A percentile compares a stretch with the other conserved stretches of the same genome.
Conservation (phyloP, 2,797 vertebrate species). For the Onychomys leucogaster region DNA sequence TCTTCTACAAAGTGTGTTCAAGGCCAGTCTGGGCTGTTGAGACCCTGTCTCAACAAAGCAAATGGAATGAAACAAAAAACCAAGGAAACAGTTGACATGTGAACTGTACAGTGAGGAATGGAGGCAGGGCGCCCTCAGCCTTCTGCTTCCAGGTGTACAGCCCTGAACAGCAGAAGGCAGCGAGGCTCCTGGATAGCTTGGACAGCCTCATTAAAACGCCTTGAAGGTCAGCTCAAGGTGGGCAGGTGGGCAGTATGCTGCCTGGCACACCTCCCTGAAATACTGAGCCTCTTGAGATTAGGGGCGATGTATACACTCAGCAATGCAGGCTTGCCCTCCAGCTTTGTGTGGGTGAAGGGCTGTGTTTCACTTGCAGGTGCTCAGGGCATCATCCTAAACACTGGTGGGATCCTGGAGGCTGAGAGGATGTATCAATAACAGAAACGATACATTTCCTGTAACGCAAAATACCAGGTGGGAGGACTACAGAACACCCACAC, state of each 20-base stretch:
- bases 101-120: background rate
- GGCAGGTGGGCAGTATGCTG: accelerated
- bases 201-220: background rate
- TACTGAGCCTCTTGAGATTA: background rate
- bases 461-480: constrained; percentile 32
- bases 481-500: background rate
- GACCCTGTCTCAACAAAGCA: background rate
- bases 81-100: background rate
- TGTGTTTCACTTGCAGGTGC: background rate
- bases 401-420: background rate
- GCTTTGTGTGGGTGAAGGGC: background rate
- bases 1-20: background rate
- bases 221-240: background rate
- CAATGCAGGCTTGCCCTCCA: background rate
- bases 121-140: background rate
- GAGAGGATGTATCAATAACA: background rate
- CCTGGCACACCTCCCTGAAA: background rate
- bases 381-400: background rate
- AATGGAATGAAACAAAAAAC: background rate
- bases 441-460: constrained; percentile 6
- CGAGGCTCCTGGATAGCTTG: background rate
- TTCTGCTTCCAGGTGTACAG: accelerated
- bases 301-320: accelerated
- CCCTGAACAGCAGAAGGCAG: background rate
- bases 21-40: background rate